phyloP scores from a whole-genome alignment of 2,113 vertebrate species.

The Tyrannus savana region DNA sequence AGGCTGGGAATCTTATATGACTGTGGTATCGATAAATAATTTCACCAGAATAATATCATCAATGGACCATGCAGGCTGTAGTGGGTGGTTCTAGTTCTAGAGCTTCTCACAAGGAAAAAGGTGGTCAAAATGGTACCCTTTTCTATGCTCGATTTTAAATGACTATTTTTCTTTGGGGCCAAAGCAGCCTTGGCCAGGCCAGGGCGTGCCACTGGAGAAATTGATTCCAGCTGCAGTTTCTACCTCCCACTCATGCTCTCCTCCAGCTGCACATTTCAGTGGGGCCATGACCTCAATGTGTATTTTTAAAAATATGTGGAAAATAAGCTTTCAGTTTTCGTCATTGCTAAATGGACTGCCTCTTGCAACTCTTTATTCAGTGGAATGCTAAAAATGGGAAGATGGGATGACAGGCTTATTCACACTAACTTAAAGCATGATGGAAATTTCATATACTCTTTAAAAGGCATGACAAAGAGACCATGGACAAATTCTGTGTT shows the following conservation, averaged over 20 bases:
- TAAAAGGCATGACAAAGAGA: not conserved
- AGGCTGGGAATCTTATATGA: not conserved
- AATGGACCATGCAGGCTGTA: not conserved
- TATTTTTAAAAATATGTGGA: not conserved
- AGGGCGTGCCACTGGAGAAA: not conserved
- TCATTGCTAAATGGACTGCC: not conserved
- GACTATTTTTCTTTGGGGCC: not conserved
- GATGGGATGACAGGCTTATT: not conserved
- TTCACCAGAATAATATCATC: not conserved
- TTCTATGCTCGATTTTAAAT: not conserved
- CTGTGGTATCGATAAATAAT: not conserved
- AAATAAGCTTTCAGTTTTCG: not conserved
- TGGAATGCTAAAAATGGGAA: not conserved
- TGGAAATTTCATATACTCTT: not conserved
- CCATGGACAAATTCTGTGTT: not conserved
- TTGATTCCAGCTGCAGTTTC: not conserved
- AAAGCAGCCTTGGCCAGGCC: not conserved
- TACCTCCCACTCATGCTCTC: not conserved
- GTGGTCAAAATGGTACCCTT: not conserved
- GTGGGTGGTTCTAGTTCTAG: not conserved
- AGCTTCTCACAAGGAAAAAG: not conserved
- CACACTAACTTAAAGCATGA: not conserved
- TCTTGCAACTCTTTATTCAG: not conserved
- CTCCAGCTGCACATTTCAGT: constrained; percentile 15
- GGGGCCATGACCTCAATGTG: not conserved